A percentile compares a stretch with the other conserved stretches of the same genome.
These are phyloP conservation scores for Allobates femoralis DNA, from an alignment of 2,797 vertebrate species.

Conservation along the genomic window DNA sequence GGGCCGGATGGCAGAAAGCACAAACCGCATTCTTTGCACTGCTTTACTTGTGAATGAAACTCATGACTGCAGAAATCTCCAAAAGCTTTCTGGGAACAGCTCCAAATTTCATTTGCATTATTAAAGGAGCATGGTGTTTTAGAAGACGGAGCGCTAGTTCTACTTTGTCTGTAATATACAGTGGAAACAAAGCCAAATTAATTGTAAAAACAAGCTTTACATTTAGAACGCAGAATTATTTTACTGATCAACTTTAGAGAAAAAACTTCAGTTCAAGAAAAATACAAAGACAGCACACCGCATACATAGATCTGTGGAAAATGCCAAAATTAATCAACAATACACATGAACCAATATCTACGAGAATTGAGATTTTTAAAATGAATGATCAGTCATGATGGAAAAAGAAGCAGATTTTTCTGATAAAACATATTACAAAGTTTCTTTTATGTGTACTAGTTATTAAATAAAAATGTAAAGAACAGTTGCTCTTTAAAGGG, in stretches of 20 bases:
- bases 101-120: conserved; percentile 45
- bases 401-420: no score
- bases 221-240: not conserved
- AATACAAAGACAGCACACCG: not conserved
- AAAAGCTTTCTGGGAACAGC: conserved; percentile 44
- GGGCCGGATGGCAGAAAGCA: conserved; percentile 47
- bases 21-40: conserved; percentile 44
- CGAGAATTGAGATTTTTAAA: no score
- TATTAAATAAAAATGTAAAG: no score
- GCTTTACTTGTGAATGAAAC: conserved; percentile 49
- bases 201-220: not conserved
- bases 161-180: not conserved
- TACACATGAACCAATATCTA: no score
- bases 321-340: no score
- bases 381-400: no score
- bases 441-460: no score
- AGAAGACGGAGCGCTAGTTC: conserved; percentile 16
- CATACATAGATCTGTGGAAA: no score
- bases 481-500: no score
- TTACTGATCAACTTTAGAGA: not conserved
- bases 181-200: conserved; percentile 11
- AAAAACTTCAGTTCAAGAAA: not conserved
- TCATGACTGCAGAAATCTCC: conserved; percentile 35
- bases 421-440: no score
- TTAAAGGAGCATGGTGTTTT: conserved; percentile 36